phyloP scores from a whole-genome alignment of 1,140 invertebrate species.

The Eurosta solidaginis region DNA sequence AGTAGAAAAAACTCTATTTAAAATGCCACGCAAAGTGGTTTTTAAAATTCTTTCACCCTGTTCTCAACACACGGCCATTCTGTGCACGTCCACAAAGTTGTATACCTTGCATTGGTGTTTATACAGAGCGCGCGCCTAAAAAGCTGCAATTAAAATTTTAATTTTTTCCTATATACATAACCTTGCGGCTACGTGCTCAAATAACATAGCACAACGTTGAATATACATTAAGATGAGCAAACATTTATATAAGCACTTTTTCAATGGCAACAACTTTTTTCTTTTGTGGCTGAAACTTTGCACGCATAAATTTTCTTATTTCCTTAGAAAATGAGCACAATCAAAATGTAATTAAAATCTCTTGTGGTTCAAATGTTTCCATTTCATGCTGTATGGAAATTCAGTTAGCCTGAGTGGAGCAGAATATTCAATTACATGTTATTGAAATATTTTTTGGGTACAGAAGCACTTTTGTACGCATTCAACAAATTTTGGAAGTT shows the following conservation, averaged over 20 bases:
- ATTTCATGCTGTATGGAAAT: not conserved
- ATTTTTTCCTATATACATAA: slow-evolving; percentile 29
- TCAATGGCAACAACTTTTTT: not conserved
- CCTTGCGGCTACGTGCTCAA: not conserved
- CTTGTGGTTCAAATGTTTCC: not conserved
- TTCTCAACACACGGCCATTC: not conserved
- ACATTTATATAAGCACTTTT: not conserved
- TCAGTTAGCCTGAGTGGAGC: not conserved
- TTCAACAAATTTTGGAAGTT: too few species aligned
- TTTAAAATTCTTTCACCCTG: slow-evolving; percentile 17
- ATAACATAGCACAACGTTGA: not conserved
- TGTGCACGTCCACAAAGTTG: not conserved
- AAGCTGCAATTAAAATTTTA: slow-evolving; percentile 29
- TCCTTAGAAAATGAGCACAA: not conserved
- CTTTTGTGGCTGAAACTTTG: not conserved
- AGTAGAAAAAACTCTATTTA: not conserved
- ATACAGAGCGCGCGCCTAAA: slow-evolving; percentile 14
- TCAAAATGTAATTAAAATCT: slow-evolving; percentile 5
- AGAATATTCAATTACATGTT: too few species aligned
- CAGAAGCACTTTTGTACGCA: too few species aligned
- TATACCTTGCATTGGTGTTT: too few species aligned
- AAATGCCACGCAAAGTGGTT: slow-evolving; percentile 27
- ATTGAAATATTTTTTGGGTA: too few species aligned
- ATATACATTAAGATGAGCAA: not conserved
- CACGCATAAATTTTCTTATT: not conserved